A percentile compares a stretch with the other conserved stretches of the same genome.
phyloP scores from a whole-genome alignment of 2,113 vertebrate genomes.

The Narcine bancroftii region DNA sequence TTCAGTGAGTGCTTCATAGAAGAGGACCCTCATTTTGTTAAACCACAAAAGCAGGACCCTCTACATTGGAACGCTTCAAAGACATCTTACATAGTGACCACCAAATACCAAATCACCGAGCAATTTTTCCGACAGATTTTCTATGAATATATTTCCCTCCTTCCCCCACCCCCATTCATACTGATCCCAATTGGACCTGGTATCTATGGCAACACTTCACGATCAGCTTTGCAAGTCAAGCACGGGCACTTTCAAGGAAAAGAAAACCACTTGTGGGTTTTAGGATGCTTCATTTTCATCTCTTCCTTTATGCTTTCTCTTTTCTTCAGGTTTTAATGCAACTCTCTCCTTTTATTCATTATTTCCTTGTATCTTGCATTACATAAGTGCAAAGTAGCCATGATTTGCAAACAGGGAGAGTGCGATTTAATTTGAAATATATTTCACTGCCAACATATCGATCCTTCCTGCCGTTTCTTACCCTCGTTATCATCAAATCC shows the following conservation, averaged over 20 bases:
- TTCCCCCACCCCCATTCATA: background rate
- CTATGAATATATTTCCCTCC: background rate
- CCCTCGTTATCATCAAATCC: too few species aligned
- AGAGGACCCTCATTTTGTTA: background rate
- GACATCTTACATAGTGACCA: background rate
- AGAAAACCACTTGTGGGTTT: slow-evolving; percentile 2
- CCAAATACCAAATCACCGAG: background rate
- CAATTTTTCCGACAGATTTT: background rate
- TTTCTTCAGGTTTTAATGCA: background rate
- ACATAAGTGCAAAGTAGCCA: background rate
- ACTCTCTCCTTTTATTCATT: background rate
- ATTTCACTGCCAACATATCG: background rate
- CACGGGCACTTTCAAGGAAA: background rate
- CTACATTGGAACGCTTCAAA: background rate
- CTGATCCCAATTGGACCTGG: background rate
- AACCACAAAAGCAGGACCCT: background rate
- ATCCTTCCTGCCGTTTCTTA: background rate
- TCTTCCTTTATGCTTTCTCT: background rate
- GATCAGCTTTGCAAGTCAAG: background rate
- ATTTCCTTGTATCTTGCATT: background rate
- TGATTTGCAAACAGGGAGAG: background rate
- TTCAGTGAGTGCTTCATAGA: background rate
- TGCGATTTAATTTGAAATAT: background rate
- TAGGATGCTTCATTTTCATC: background rate
- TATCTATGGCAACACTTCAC: background rate